Evolutionary conservation across 2,888 invertebrate species (phyloP), one percentile per base, ranked within the genome.

Genomic region (Acanthacorydalis orientalis): DNA sequence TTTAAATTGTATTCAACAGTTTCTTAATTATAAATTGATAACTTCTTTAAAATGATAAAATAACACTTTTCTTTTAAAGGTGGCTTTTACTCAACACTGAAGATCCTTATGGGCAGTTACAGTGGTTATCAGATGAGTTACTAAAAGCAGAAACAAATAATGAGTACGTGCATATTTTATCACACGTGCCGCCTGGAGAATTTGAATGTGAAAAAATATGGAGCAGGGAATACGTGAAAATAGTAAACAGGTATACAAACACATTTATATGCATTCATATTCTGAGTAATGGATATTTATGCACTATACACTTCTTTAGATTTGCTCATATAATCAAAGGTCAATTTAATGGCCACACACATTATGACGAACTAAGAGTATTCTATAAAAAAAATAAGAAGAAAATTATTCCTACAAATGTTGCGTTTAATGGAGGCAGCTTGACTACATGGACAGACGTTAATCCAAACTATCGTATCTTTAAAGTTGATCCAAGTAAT

Each of bases 381-480:
- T 81, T 80, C 61, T 87, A 83, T 58, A 71, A 71, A 35, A 68
- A 70, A 35, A 68, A 70, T 11, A 63, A 65, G 0, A 60, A 69
- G 39, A 8, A 32, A 15, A 16, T 14, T 2, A 10, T 23, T 23
- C 73, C 88, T 0, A 71, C 76, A 7, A 80, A 75, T 52, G 70
- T 89, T 1, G 81, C 82, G 8, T 92, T 82, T 74, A 83, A 88
- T 46, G 83, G 79, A 1, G 89, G 89, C 16, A 82, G 85, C 56
- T 68, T 84, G n/a, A 90, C 91, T 1, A 67, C 83, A 0, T 88
- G 51, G 38, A 38, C 46, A 34, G 46, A 52, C 32, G 23, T 52
- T 10, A 58, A 57, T 64, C 81, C 88, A 7, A 87, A 87, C 56
- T 92, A 87, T 58, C 76, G 84, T 56, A 68, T 87, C n/a, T 85